Conservation (phyloP, 2,113 vertebrate species). For the Petrocephalus microphthalmus region DNA sequence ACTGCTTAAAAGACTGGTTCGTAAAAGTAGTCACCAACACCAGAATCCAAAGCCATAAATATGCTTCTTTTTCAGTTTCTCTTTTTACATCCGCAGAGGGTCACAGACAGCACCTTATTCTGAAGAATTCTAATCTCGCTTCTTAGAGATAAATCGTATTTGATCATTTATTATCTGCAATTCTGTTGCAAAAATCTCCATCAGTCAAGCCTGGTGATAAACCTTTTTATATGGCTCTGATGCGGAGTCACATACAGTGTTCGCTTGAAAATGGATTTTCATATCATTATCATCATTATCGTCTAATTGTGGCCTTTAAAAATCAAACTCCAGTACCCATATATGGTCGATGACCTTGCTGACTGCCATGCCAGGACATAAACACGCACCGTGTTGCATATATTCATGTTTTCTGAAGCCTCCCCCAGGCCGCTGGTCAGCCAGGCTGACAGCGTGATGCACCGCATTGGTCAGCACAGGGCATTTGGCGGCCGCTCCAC, state of each 20-base stretch:
- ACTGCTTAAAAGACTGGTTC: no score
- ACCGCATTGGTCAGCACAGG: slow-evolving; percentile 41
- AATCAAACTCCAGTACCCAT: neutral
- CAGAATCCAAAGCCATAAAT: no score
- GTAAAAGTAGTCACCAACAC: no score
- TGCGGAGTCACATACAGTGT: neutral
- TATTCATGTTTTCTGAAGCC: slow-evolving; percentile 41
- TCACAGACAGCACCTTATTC: neutral
- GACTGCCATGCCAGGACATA: neutral
- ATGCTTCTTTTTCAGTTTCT: no score
- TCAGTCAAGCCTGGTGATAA: neutral
- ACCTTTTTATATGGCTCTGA: neutral
- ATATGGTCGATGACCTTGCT: neutral
- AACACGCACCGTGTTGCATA: neutral
- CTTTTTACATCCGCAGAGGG: neutral
- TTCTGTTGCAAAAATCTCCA: neutral
- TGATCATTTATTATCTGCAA: neutral
- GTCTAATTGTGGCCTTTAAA: neutral
- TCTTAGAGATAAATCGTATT: neutral
- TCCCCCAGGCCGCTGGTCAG: slow-evolving; percentile 54
- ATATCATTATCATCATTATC: neutral
- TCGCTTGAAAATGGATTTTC: neutral
- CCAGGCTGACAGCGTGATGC: slow-evolving; percentile 45
- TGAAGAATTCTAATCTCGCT: neutral
- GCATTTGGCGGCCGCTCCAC: slow-evolving; percentile 59